Percentiles rank a stretch among this genome's conserved stretches.
Evolutionary conservation across 2,797 vertebrate genomes (phyloP).

Genomic region (Apogon hyalosoma): DNA sequence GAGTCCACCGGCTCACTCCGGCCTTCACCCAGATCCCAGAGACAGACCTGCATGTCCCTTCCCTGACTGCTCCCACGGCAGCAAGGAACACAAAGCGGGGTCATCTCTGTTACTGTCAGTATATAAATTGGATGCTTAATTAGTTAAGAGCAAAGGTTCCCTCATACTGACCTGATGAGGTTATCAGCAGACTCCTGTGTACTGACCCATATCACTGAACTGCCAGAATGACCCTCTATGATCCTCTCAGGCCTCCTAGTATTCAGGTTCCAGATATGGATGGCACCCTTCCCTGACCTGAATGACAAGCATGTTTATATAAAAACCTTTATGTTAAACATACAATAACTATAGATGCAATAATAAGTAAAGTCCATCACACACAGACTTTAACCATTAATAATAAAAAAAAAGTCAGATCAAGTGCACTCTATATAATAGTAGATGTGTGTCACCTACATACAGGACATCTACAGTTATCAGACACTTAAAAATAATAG

Average conservation of each 20-base stretch:
- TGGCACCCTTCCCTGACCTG: conserved; percentile 89
- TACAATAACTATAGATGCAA: too few species aligned
- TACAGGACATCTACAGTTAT: too few species aligned
- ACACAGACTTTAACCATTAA: too few species aligned
- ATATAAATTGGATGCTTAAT: background rate
- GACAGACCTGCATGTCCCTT: conserved; percentile 89
- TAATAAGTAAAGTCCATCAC: too few species aligned
- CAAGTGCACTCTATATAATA: too few species aligned
- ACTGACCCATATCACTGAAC: conserved; percentile 88
- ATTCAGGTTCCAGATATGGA: conserved; percentile 93
- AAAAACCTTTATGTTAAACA: background rate
- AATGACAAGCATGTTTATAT: conserved; percentile 24
- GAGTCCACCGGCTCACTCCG: conserved; percentile 82
- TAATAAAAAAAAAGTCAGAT: too few species aligned
- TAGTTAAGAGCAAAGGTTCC: accelerated
- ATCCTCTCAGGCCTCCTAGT: conserved; percentile 83
- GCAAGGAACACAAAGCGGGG: background rate
- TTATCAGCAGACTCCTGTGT: conserved; percentile 71
- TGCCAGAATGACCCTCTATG: conserved; percentile 88
- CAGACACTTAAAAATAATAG: too few species aligned
- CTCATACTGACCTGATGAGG: conserved; percentile 88
- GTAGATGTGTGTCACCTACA: too few species aligned
- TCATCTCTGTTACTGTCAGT: background rate
- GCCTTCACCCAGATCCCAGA: conserved; percentile 92
- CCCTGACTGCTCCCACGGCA: conserved; percentile 87